Conservation (phyloP, 1,140 invertebrate species). For the Eurosta solidaginis region DNA sequence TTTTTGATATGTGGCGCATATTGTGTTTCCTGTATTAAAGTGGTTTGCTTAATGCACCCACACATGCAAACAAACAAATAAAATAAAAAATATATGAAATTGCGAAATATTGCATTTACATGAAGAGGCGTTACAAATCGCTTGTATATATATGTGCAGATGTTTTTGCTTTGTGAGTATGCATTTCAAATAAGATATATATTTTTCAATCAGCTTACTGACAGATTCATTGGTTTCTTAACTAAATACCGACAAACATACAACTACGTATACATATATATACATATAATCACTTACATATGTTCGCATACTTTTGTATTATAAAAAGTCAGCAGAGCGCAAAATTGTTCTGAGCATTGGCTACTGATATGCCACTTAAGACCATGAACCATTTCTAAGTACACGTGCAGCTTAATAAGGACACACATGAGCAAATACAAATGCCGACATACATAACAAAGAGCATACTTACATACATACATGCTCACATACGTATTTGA, state of each 20-base stretch:
- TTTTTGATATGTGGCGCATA: conserved; percentile 13
- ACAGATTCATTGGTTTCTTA: background rate
- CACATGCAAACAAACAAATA: background rate
- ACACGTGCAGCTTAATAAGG: background rate
- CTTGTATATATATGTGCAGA: background rate
- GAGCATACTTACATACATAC: too few relatives aligned
- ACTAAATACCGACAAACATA: background rate
- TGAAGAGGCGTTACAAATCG: background rate
- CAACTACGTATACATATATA: background rate
- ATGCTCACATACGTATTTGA: too few relatives aligned
- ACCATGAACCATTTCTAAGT: too few relatives aligned
- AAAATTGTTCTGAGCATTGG: background rate
- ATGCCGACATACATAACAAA: too few relatives aligned
- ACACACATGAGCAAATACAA: background rate
- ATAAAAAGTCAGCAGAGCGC: background rate
- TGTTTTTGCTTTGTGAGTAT: background rate
- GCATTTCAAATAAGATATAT: background rate
- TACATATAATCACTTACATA: too few relatives aligned
- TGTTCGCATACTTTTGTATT: too few relatives aligned
- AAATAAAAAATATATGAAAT: background rate
- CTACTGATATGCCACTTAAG: background rate
- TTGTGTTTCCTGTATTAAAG: background rate
- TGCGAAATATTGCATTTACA: background rate
- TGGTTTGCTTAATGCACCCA: background rate
- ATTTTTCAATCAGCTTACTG: background rate